phyloP scores from a whole-genome alignment of 1,140 invertebrate species.

The Habropoda laboriosa region DNA sequence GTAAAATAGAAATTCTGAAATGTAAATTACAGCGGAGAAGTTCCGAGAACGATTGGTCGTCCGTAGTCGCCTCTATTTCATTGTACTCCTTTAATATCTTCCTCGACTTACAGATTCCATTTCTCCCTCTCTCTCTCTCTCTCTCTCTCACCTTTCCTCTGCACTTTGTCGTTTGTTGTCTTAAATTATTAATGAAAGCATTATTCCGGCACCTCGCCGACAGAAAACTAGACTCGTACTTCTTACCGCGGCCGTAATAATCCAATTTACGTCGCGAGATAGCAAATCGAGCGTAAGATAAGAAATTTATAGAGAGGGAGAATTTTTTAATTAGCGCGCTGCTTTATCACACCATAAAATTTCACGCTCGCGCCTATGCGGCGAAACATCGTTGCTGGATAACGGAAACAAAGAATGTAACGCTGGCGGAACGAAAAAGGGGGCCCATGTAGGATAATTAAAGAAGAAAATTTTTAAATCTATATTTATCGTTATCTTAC shows the following conservation, averaged over 20 bases:
- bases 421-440: neutral
- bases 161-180: slow-evolving; percentile 30
- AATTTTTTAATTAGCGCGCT: slow-evolving; percentile 39
- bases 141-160: no score
- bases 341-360: slow-evolving; percentile 20
- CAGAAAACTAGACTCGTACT: neutral
- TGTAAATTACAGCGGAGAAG: neutral
- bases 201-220: slow-evolving; percentile 10
- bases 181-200: slow-evolving; percentile 42
- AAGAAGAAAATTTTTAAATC: no score
- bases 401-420: neutral
- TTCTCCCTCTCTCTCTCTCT: neutral
- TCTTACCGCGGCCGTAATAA: slow-evolving; percentile 17
- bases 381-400: no score
- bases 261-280: slow-evolving; percentile 20
- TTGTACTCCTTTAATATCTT: slow-evolving; percentile 13
- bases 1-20: neutral
- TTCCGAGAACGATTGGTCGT: neutral
- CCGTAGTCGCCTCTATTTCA: slow-evolving; percentile 2
- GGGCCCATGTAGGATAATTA: no score
- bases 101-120: neutral
- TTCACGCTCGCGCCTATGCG: neutral
- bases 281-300: slow-evolving; percentile 24
- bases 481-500: no score
- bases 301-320: slow-evolving; percentile 36